Conservation (phyloP, 2,113 vertebrate species). For the Cichladusa arquata region DNA sequence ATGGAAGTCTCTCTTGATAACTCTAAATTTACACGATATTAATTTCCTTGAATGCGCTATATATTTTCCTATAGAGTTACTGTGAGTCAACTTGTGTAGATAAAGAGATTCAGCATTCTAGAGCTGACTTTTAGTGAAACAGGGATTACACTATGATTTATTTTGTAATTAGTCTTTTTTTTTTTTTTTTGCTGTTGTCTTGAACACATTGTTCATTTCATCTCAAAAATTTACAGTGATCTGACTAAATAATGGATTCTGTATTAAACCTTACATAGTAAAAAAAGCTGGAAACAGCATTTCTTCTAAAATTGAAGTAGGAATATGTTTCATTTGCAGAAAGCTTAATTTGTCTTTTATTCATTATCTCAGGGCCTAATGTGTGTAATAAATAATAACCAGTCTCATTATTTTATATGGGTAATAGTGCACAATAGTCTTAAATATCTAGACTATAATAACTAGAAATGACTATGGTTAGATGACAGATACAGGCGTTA, state of each 20-base stretch:
- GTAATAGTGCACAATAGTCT: background rate
- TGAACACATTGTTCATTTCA: background rate
- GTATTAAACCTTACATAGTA: background rate
- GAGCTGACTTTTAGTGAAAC: background rate
- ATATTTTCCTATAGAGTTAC: background rate
- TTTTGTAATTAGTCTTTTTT: background rate
- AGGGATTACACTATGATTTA: background rate
- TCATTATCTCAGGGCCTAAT: background rate
- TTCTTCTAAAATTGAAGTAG: background rate
- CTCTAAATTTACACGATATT: background rate
- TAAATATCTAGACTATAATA: background rate
- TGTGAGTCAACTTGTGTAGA: background rate
- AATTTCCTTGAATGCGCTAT: background rate
- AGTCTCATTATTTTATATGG: background rate
- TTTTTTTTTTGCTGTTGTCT: background rate
- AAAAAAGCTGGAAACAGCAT: rapidly evolving
- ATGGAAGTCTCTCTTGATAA: background rate
- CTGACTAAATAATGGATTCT: background rate
- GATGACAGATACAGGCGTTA: background rate
- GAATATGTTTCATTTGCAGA: background rate
- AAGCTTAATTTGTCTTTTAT: background rate
- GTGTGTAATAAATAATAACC: background rate
- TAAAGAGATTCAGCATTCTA: background rate
- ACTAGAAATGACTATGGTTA: background rate
- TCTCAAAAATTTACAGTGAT: background rate